Evolutionary conservation across 1,140 invertebrate genomes (phyloP), one percentile per base, ranked within the genome.

Genomic region (Solenopsis fugax): DNA sequence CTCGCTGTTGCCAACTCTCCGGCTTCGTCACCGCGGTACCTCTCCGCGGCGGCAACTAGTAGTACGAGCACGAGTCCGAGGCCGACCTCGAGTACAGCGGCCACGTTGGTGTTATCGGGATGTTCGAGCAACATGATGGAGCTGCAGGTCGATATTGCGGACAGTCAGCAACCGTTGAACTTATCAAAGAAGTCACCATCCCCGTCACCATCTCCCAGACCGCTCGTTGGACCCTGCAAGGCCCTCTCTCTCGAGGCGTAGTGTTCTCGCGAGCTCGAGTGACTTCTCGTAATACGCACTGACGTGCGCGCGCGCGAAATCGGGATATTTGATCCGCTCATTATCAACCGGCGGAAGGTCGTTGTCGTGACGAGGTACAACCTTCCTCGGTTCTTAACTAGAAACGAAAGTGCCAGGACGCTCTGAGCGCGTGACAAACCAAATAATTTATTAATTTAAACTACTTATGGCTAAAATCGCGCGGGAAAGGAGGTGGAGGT

Each of bases 141-240:
- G 93, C 96, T 98, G 72, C 97, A 98, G 93, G 97, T 98, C 85
- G 97, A 97, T 93, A 97, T 97, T 85, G 97, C 97, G 76, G 97
- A 98, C 93, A 97, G 97, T 81, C 97, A 97, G 89, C 97, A 98
- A 93, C 98, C 98, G 52, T 95, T 98, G 60, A 98, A 98, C 95
- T 96, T 98, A 73, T 98, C 98, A 91, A 98, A 98, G 95, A 98
- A 98, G 94, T 97, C 98, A 85, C 97, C 98, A 85, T 97, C 97
- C 89, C 97, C 98, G 87, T 97, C 97, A 85, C 97, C 98, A 89
- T 97, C 97, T 78, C 97, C 97, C 18, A 95, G 96, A 88, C 96
- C 96, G 50, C 91, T 96, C 5, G 93, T 95, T 13, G 94, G 94
- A 29, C 91, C 93, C 9, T 95, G 95, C 92, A 96, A 96, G 89